These are phyloP conservation scores for Craterocephalus amniculus DNA, from an alignment of 2,797 vertebrate species.

Conservation along the genomic window DNA sequence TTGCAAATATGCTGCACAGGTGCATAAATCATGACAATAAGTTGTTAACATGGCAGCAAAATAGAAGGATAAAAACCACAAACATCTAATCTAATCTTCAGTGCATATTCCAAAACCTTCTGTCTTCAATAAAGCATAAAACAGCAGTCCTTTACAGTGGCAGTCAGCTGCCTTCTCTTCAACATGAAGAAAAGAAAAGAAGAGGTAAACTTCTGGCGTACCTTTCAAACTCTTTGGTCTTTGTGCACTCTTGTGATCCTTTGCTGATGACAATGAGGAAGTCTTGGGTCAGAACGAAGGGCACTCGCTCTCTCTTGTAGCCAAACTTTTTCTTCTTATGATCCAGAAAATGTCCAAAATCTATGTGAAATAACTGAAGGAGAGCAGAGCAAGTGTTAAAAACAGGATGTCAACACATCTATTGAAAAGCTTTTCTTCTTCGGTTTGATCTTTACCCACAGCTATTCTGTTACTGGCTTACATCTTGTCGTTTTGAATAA, in stretches of 20 bases:
- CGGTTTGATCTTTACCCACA: neutral
- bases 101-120: neutral
- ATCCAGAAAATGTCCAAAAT: conserved; percentile 89
- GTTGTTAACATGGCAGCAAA: too few relatives aligned
- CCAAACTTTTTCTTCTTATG: conserved; percentile 92
- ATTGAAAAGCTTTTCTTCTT: neutral
- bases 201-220: conserved; percentile 32
- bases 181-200: neutral
- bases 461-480: neutral
- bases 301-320: conserved; percentile 88
- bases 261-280: conserved; percentile 90
- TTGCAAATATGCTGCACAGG: too few relatives aligned
- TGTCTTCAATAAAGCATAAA: neutral
- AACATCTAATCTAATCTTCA: neutral
- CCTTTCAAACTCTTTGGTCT: conserved; percentile 90
- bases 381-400: conserved; percentile 10
- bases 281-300: conserved; percentile 89
- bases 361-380: conserved; percentile 87
- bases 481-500: neutral
- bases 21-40: too few relatives aligned
- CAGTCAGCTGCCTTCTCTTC: neutral
- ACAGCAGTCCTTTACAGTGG: too few relatives aligned
- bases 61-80: too few relatives aligned
- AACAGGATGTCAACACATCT: conserved; percentile 1
- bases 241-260: conserved; percentile 86